Evolutionary conservation across 2,113 vertebrate genomes (phyloP).

Genomic region (Gnathonemus echidnorhynchus): DNA sequence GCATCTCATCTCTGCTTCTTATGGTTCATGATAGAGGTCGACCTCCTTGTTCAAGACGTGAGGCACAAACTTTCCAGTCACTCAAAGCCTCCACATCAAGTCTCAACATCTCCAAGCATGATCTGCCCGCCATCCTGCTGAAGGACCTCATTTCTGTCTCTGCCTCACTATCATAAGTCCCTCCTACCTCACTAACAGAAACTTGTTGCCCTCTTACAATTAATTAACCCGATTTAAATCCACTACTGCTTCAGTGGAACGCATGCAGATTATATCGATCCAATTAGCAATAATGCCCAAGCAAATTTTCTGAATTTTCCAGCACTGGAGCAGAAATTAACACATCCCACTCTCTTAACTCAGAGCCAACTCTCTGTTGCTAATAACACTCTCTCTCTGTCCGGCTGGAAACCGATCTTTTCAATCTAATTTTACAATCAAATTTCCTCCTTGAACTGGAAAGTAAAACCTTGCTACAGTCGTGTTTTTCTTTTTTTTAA

Average conservation of each 20-base stretch:
- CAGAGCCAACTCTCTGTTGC: not conserved
- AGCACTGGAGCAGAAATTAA: not conserved
- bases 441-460: not conserved
- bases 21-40: not conserved
- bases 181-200: not conserved
- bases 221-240: not conserved
- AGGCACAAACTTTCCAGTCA: not conserved
- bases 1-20: not conserved
- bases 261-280: not conserved
- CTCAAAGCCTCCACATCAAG: not conserved
- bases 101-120: not conserved
- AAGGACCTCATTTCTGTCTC: not conserved
- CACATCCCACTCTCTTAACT: not conserved
- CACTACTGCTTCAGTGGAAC: not conserved
- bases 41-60: not conserved
- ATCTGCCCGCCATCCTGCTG: not conserved
- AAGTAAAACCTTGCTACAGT: not conserved
- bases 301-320: not conserved
- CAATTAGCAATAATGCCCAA: not conserved
- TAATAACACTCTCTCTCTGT: not conserved
- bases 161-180: not conserved
- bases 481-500: not conserved
- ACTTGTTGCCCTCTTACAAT: not conserved
- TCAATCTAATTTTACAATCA: not conserved
- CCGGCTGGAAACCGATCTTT: not conserved